These are phyloP conservation scores for Babylonia areolata DNA, from an alignment of 1,140 invertebrate species.

Conservation along the genomic window DNA sequence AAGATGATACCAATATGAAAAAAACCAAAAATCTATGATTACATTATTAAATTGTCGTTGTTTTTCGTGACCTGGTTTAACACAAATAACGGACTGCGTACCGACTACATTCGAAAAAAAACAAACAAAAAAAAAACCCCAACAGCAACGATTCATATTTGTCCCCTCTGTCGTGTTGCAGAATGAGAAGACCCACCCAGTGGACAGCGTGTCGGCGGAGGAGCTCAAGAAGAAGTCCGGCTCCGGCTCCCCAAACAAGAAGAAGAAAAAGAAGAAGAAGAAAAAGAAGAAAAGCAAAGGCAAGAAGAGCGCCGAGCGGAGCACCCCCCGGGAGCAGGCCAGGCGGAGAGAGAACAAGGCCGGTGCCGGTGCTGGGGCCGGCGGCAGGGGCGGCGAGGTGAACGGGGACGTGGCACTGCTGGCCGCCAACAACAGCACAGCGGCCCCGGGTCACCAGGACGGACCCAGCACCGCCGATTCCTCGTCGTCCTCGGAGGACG, in stretches of 20 bases:
- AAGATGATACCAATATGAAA: too few species aligned
- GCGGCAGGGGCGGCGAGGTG: too few species aligned
- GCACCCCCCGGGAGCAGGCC: neutral
- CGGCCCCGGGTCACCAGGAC: neutral
- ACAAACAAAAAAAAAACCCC: too few species aligned
- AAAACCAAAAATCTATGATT: too few species aligned
- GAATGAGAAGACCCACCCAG: constrained; percentile 12
- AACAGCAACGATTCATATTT: too few species aligned
- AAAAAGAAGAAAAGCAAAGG: neutral
- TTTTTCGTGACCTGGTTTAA: too few species aligned
- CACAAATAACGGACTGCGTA: too few species aligned
- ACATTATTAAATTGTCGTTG: too few species aligned
- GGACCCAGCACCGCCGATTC: constrained; percentile 19
- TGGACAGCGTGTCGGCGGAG: constrained; percentile 3
- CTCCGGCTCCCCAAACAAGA: constrained; percentile 13
- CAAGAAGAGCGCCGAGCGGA: neutral
- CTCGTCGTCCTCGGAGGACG: constrained; percentile 29
- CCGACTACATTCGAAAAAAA: too few species aligned
- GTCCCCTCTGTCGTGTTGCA: constrained; percentile 7
- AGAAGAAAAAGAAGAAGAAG: constrained; percentile 21
- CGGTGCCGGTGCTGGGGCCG: neutral
- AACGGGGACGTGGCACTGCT: neutral
- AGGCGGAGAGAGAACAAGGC: neutral
- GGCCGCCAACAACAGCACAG: neutral
- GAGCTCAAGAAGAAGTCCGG: constrained; percentile 25